These are phyloP conservation scores for Saccostrea cuccullata DNA, from an alignment of 1,140 invertebrate genomes.

Conservation along the genomic window DNA sequence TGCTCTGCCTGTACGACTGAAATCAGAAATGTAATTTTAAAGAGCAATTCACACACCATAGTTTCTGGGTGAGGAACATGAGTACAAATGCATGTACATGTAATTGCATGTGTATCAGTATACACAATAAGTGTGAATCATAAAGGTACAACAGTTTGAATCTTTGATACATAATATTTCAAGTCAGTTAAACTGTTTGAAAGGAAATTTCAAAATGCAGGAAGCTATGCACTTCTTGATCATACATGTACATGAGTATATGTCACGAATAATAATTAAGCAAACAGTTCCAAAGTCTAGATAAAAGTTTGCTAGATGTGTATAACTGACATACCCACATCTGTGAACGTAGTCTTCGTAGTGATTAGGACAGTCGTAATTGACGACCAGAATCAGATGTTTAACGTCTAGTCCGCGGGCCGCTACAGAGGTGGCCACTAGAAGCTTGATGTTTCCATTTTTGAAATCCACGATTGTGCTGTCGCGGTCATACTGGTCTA, in stretches of 20 bases:
- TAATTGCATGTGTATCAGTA: no score
- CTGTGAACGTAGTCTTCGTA: constrained; percentile 99
- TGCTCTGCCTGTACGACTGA: constrained; percentile 86
- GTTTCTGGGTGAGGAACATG: background rate
- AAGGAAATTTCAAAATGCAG: no score
- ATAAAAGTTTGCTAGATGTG: background rate
- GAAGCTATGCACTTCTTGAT: no score
- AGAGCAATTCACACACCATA: background rate
- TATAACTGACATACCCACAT: constrained; percentile 84
- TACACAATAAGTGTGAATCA: no score
- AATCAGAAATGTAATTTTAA: constrained; percentile 44
- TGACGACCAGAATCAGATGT: constrained; percentile 97
- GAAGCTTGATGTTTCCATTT: constrained; percentile 87
- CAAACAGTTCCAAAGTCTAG: background rate
- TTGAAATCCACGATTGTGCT: constrained; percentile 99
- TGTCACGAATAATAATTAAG: background rate
- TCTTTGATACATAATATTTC: no score
- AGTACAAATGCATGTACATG: background rate
- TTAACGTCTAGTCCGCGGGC: constrained; percentile 98
- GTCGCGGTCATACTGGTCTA: constrained; percentile 99
- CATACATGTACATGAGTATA: no score
- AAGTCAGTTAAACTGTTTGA: no score
- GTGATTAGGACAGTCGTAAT: constrained; percentile 99
- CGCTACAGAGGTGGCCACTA: constrained; percentile 96
- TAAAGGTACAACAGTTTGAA: no score